Percentiles rank a stretch among this genome's conserved stretches.
Conservation (phyloP, 1,140 invertebrate genomes). For the Drosophila setifemur region DNA sequence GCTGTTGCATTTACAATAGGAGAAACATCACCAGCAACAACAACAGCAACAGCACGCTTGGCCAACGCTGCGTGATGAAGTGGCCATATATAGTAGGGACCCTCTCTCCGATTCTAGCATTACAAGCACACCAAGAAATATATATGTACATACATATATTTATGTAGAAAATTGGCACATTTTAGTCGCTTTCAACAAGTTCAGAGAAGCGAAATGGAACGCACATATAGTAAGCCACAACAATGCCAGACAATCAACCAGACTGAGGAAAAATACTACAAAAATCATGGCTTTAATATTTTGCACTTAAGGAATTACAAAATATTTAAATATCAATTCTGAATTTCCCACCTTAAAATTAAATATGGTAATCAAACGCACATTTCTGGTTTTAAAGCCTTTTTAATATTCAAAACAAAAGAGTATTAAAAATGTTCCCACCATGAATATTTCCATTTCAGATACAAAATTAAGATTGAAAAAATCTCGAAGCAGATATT, state of each 20-base stretch:
- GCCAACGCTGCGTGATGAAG: slow-evolving; percentile 76
- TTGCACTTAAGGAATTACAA: no score
- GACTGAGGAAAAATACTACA: background rate
- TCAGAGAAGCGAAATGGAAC: slow-evolving; percentile 65
- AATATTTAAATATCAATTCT: no score
- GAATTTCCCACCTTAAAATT: background rate
- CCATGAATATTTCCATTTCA: background rate
- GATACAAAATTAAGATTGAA: background rate
- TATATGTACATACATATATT: slow-evolving; percentile 30
- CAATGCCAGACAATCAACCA: slow-evolving; percentile 17
- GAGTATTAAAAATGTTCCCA: background rate
- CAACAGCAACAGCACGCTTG: slow-evolving; percentile 60
- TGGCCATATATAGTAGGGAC: slow-evolving; percentile 65
- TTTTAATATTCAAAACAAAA: background rate
- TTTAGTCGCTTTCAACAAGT: slow-evolving; percentile 74
- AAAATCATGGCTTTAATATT: no score
- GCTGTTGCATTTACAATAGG: slow-evolving; percentile 40
- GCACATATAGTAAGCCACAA: slow-evolving; percentile 25
- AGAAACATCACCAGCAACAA: slow-evolving; percentile 47
- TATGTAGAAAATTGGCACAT: slow-evolving; percentile 69
- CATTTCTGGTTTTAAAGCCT: no score
- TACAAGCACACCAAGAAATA: slow-evolving; percentile 51
- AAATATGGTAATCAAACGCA: no score
- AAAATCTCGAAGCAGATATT: background rate
- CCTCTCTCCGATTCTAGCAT: slow-evolving; percentile 35